Conservation (phyloP, 64 coral and sea anemone genomes). For the Actinia tenebrosa region DNA sequence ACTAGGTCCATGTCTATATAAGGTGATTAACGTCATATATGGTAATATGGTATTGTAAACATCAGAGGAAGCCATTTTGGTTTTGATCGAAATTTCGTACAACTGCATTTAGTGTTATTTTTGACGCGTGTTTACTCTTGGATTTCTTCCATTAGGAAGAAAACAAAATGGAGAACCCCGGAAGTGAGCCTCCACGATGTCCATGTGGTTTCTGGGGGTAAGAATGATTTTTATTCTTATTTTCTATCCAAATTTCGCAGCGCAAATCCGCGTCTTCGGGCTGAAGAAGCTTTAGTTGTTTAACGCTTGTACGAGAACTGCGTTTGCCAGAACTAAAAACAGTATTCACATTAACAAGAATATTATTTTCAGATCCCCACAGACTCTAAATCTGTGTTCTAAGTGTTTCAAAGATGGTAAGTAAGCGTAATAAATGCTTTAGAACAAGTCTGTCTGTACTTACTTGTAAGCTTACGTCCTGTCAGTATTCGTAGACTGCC, state of each 20-base stretch:
- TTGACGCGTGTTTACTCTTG: background rate
- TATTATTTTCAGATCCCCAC: constrained; percentile 54
- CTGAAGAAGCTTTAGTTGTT: background rate
- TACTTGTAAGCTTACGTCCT: background rate
- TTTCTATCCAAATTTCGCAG: background rate
- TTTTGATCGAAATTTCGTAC: background rate
- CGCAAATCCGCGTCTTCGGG: background rate
- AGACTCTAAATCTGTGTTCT: constrained; percentile 91
- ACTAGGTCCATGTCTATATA: constrained; percentile 7
- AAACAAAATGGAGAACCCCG: constrained; percentile 68
- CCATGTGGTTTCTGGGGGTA: constrained; percentile 93
- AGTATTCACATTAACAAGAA: background rate
- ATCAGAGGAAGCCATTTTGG: constrained; percentile 26
- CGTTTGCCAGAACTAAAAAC: background rate
- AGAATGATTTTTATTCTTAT: background rate
- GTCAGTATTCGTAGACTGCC: background rate
- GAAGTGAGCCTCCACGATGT: constrained; percentile 71
- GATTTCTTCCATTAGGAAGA: background rate
- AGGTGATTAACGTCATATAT: background rate
- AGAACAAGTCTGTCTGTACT: background rate
- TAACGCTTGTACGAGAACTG: background rate
- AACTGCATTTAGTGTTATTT: background rate
- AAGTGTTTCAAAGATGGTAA: constrained; percentile 90
- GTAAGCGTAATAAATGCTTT: background rate
- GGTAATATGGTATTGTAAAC: constrained; percentile 23